Evolutionary conservation across 1,140 invertebrate species (phyloP).

Genomic region (Temnothorax curvispinosus): DNA sequence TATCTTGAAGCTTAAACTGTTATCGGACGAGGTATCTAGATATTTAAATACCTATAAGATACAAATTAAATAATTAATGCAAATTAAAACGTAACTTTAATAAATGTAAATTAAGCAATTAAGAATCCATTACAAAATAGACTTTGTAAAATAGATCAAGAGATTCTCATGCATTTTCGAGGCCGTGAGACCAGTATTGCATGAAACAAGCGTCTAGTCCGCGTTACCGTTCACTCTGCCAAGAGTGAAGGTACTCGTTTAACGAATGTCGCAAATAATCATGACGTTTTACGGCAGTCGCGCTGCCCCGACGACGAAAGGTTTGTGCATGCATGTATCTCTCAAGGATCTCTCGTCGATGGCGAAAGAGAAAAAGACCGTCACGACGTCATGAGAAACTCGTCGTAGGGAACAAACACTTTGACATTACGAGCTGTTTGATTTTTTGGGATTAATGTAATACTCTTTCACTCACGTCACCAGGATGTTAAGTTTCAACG

Average conservation of each 20-base stretch:
- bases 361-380: neutral
- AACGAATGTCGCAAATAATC: constrained; percentile 47
- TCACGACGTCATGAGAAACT: constrained; percentile 28
- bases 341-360: constrained; percentile 37
- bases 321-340: constrained; percentile 15
- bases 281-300: constrained; percentile 3
- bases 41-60: neutral
- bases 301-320: constrained; percentile 20
- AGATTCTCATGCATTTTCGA: neutral
- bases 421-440: neutral
- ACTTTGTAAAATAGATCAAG: neutral
- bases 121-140: neutral
- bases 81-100: neutral
- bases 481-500: neutral
- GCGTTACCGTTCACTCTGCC: neutral
- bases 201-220: neutral
- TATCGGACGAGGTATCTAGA: neutral
- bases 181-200: neutral
- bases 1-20: neutral
- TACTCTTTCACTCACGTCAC: neutral
- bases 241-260: constrained; percentile 24
- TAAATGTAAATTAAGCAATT: neutral
- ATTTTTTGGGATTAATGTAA: constrained; percentile 28
- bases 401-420: constrained; percentile 21
- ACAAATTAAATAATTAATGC: neutral